These are phyloP conservation scores for Myotis yumanensis DNA, from an alignment of 2,113 vertebrate genomes.

Conservation along the genomic window DNA sequence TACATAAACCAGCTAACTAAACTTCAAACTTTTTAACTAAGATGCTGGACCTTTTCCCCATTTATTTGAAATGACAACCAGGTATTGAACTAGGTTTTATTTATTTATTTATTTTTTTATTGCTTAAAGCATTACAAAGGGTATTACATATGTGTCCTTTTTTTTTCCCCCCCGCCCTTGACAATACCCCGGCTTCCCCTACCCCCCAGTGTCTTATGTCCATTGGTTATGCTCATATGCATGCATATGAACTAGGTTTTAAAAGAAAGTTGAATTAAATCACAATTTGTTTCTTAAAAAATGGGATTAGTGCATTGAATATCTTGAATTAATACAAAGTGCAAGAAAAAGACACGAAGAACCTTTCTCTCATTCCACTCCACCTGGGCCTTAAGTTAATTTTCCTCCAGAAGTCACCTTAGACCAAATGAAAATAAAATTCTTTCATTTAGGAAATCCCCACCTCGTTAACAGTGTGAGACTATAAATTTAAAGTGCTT, in stretches of 20 bases:
- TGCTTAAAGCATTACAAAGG: too few relatives aligned
- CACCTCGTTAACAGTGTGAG: not conserved
- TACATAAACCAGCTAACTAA: not conserved
- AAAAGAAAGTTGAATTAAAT: not conserved
- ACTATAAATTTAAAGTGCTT: slow-evolving; percentile 29
- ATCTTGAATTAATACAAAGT: not conserved
- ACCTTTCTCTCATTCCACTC: not conserved
- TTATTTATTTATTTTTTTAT: too few relatives aligned
- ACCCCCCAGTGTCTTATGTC: too few relatives aligned
- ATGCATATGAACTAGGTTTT: rapidly evolving
- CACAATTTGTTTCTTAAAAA: not conserved
- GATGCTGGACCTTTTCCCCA: rapidly evolving
- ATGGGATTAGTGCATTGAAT: not conserved
- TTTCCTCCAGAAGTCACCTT: not conserved
- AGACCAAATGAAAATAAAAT: not conserved
- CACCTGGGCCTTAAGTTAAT: not conserved
- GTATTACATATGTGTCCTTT: too few relatives aligned
- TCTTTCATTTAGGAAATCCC: not conserved
- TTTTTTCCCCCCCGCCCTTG: too few relatives aligned
- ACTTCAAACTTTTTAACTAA: not conserved
- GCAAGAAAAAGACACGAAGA: not conserved
- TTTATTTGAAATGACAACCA: not conserved
- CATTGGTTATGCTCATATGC: too few relatives aligned
- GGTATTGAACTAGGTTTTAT: rapidly evolving
- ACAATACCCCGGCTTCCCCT: too few relatives aligned